Base-by-base conservation (phyloP, 1,140 invertebrate species). In the Conus ventricosus region DNA sequence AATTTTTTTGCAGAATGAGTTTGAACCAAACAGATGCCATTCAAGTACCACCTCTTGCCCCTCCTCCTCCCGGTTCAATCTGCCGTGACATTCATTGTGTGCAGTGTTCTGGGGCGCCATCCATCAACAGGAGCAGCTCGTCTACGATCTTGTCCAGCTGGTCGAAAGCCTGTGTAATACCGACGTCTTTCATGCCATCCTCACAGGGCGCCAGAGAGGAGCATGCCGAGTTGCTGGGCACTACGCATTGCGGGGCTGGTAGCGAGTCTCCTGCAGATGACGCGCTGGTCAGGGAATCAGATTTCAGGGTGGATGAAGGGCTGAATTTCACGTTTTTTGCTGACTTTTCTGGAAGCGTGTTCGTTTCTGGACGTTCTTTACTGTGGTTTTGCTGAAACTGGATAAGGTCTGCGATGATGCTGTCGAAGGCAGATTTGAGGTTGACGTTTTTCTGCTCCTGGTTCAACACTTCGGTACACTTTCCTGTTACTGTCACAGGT, bases 71-170 rank as follows among this genome's bases (percentile, higher is more conserved):
- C 39, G 3, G 39, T 39, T 39, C 39, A 39, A 39, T 39, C 39
- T 39, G 39, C 39, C 1, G 57, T 60, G 57, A 60, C 8, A 60
- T 15, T 13, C 20, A 23, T 23, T 20, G 4, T 23, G 67, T 23
- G 23, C 67, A 71, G 17, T 6, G 11, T 71, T 23, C 67, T 71
- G 20, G 20, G 67, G 82, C 53, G 51, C 53, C 11, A 20, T 53
- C 25, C 63, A 85, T 54, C 27, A 85, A 60, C 15, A 23, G 7
- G 39, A 71, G 51, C 25, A 85, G 84, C 15, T 67, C 71, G 25
- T 85, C 84, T 6, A 85, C 27, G 17, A 85, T 63, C n/a, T 75
- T 75, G 60, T 85, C 63, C 5, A 85, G 84, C 60, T 75, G 60
- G 27, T 75, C 84, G 20, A 85, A 85, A 60, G 84, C 84, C 63